Base-by-base conservation (phyloP, 2,888 invertebrate species). In the Meliscaeva auricollis region DNA sequence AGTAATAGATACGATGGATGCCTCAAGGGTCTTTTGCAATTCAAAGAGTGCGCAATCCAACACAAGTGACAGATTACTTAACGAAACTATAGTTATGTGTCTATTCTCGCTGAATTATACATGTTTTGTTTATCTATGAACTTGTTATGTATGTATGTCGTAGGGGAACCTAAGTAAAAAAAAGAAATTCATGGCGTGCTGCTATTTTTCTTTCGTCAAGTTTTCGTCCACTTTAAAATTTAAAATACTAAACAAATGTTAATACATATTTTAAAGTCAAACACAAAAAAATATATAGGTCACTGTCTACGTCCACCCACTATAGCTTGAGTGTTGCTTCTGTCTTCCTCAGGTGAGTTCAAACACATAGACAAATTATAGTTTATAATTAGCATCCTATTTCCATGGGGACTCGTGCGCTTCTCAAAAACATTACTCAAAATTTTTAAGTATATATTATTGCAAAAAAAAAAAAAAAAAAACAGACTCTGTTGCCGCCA, bases 381-480 rank as follows among this genome's bases (percentile, higher is more conserved):
- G 41, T 52, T 60, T 78, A 78, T 69, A 73, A 82, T 82, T 82
- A 82, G 82, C 78, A 62, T 68, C 52, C 38, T 54, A 68, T 73
- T 77, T 78, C 78, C 82, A 73, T 78, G 66, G 46, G 56, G 68
- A 72, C 54, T 54, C 35, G 32, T 60, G 68, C 73, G 56, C 68
- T 78, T 62, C 20, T 20, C 35, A 38, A 26, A 62, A 56, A 58
- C 35, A 79, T 83, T 84, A 70, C 69, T 79, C 74, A 83, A 44
- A 52, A 64, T 46, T 58, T n/a, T n/a, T n/a, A n/a, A n/a, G n/a
- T n/a, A n/a, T 69, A 64, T 69, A 64, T 41, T 75, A 46, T 52
- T 64, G 20, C 30, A 22, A 58, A 58, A 73, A 66, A 26, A 35
- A 46, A 30, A 9, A 60, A 26, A 44, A 41, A 6, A 62, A 41